phyloP scores from a whole-genome alignment of 1,140 invertebrate species.

The Drosophila subpulchrella region DNA sequence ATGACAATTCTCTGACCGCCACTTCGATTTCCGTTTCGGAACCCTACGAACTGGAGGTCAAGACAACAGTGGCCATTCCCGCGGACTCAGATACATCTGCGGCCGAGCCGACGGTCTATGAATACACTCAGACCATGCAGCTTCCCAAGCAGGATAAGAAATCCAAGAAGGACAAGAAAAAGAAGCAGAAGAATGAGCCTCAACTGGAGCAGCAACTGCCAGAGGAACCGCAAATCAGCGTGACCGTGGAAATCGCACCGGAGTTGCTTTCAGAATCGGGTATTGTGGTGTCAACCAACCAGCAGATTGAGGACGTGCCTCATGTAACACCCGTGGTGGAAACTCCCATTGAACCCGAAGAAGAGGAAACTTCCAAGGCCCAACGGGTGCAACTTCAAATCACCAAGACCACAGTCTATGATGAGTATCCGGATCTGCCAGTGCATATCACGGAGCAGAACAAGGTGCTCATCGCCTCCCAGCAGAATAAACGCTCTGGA shows the following conservation, averaged over 20 bases:
- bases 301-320: slow-evolving; percentile 59
- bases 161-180: slow-evolving; percentile 54
- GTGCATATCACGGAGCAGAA: slow-evolving; percentile 74
- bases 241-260: slow-evolving; percentile 72
- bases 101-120: slow-evolving; percentile 69
- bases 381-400: slow-evolving; percentile 76
- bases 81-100: slow-evolving; percentile 80
- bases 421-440: slow-evolving; percentile 74
- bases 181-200: slow-evolving; percentile 11
- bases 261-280: slow-evolving; percentile 58
- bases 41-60: slow-evolving; percentile 87
- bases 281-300: slow-evolving; percentile 68
- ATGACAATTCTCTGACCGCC: slow-evolving; percentile 63
- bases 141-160: slow-evolving; percentile 66
- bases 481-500: slow-evolving; percentile 41
- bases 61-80: slow-evolving; percentile 87
- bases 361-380: slow-evolving; percentile 27
- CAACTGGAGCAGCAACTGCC: slow-evolving; percentile 22
- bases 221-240: slow-evolving; percentile 68
- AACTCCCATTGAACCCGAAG: slow-evolving; percentile 1
- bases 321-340: slow-evolving; percentile 40
- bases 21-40: slow-evolving; percentile 85
- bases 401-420: slow-evolving; percentile 77
- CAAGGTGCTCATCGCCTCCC: slow-evolving; percentile 73
- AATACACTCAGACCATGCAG: slow-evolving; percentile 78